Percentiles rank a stretch among this genome's conserved stretches.
Conservation (phyloP, 2,113 vertebrate genomes). For the Pagrus major region DNA sequence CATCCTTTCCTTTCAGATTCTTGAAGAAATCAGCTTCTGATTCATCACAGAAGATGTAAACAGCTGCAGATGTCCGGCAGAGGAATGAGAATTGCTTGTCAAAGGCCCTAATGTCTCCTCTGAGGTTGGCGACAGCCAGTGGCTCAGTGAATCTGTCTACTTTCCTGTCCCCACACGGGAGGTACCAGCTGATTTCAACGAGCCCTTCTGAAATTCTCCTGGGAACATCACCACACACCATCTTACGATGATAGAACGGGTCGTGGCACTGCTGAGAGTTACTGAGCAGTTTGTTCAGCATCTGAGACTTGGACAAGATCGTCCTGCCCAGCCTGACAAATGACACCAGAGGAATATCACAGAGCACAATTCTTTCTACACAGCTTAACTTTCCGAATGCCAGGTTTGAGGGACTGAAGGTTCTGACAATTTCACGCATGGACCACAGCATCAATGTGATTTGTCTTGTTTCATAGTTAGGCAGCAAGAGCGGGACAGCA, state of each 20-base stretch:
- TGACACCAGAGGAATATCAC: slow-evolving; percentile 79
- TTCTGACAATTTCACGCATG: slow-evolving; percentile 74
- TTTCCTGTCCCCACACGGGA: slow-evolving; percentile 65
- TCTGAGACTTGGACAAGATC: slow-evolving; percentile 80
- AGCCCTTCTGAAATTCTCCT: slow-evolving; percentile 81
- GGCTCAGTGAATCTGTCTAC: slow-evolving; percentile 70
- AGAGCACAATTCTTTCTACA: slow-evolving; percentile 49
- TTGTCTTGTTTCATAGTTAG: slow-evolving; percentile 73
- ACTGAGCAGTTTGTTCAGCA: slow-evolving; percentile 79
- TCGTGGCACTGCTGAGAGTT: slow-evolving; percentile 57
- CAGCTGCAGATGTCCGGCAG: slow-evolving; percentile 75
- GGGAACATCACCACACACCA: slow-evolving; percentile 51
- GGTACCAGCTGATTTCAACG: slow-evolving; percentile 82
- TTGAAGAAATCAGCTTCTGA: slow-evolving; percentile 58
- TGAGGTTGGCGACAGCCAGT: slow-evolving; percentile 77
- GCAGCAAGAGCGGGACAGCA: slow-evolving; percentile 83
- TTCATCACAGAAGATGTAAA: slow-evolving; percentile 79
- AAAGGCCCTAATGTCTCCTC: slow-evolving; percentile 71
- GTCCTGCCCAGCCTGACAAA: slow-evolving; percentile 80
- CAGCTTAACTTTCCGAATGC: slow-evolving; percentile 29
- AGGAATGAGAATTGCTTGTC: slow-evolving; percentile 79
- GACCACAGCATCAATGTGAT: slow-evolving; percentile 79
- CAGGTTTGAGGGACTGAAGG: slow-evolving; percentile 40
- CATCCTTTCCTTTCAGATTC: slow-evolving; percentile 50
- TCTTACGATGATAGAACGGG: slow-evolving; percentile 74